Evolutionary conservation across 2,888 invertebrate genomes (phyloP).

Genomic region (Scrobipalpa atriplicella): DNA sequence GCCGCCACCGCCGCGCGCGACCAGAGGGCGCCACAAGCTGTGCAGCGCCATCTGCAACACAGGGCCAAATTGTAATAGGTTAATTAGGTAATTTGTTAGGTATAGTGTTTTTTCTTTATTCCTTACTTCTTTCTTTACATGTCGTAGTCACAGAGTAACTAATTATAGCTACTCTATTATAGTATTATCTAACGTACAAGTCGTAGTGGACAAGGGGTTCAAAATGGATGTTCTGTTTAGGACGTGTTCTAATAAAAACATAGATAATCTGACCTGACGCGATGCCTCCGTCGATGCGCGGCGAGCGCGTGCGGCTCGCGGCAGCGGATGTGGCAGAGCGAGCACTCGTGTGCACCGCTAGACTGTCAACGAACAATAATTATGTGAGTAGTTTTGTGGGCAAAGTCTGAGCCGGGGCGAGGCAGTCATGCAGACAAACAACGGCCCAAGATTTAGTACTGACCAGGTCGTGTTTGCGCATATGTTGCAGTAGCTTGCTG

Average conservation of each 20-base stretch:
- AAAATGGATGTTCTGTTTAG: too few relatives aligned
- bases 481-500: conserved; percentile 61
- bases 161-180: too few relatives aligned
- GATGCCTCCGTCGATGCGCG: conserved; percentile 60
- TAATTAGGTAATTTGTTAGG: background rate
- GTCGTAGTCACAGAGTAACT: too few relatives aligned
- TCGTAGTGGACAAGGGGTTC: too few relatives aligned
- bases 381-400: too few relatives aligned
- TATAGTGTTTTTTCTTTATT: too few relatives aligned
- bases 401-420: too few relatives aligned
- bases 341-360: conserved; percentile 48
- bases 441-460: conserved; percentile 29
- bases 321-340: conserved; percentile 56
- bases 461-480: conserved; percentile 63
- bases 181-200: too few relatives aligned
- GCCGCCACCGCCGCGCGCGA: conserved; percentile 69
- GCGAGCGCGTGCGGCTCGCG: conserved; percentile 51
- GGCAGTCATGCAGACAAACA: background rate
- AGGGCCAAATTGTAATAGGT: background rate
- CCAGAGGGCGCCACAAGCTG: conserved; percentile 46
- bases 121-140: too few relatives aligned
- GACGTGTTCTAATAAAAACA: background rate
- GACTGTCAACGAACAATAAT: conserved; percentile 42
- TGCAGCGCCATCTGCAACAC: conserved; percentile 63
- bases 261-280: conserved; percentile 51